Conservation (phyloP, 2,888 invertebrate genomes). For the Nemotelus pantherinus region DNA sequence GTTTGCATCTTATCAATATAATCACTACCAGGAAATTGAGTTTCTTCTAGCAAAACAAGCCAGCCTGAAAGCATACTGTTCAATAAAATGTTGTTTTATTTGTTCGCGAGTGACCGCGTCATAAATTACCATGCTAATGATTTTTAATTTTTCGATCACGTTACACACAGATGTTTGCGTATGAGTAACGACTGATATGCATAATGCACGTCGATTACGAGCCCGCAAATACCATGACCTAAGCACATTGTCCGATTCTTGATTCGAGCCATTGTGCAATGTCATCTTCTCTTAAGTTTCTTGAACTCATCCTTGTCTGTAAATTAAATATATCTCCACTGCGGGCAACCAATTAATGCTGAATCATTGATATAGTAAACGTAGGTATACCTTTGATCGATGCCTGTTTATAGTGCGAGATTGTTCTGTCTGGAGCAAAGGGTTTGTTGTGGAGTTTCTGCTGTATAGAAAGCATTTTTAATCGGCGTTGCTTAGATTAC, state of each 20-base stretch:
- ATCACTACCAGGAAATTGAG: not conserved
- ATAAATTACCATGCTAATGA: constrained; percentile 40
- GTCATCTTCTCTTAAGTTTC: constrained; percentile 28
- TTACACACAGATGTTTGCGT: constrained; percentile 1
- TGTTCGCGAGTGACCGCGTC: not conserved
- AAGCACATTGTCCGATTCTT: constrained; percentile 29
- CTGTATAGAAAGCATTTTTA: too few species aligned
- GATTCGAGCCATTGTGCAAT: constrained; percentile 30
- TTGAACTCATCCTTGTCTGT: constrained; percentile 36
- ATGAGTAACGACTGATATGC: constrained; percentile 18
- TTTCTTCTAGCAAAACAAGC: not conserved
- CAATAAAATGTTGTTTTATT: constrained; percentile 12
- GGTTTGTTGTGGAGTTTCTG: too few species aligned
- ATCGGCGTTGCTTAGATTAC: too few species aligned
- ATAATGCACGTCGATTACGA: constrained; percentile 21
- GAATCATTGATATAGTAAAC: constrained; percentile 12
- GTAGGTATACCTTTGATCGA: not conserved
- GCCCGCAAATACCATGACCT: constrained; percentile 11
- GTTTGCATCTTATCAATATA: too few species aligned
- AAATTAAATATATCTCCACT: constrained; percentile 2
- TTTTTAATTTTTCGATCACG: not conserved
- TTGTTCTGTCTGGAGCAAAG: too few species aligned
- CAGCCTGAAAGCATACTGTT: too few species aligned
- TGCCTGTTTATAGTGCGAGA: too few species aligned
- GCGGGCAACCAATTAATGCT: not conserved